Evolutionary conservation across 2,797 vertebrate species (phyloP).

Genomic region (Lacerta agilis): DNA sequence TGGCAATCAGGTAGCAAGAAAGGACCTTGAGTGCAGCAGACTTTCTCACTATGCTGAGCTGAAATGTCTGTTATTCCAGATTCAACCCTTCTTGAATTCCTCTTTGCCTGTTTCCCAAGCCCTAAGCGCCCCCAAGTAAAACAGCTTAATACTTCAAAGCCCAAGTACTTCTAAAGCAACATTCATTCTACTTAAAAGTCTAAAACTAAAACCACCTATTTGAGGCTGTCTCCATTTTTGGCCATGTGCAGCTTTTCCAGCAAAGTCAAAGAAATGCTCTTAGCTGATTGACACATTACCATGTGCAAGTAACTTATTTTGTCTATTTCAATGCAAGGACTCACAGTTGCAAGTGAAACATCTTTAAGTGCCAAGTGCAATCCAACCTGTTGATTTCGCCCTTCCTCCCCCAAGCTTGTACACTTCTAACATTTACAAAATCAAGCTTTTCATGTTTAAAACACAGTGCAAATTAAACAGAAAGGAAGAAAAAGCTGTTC

Average conservation of each 20-base stretch:
- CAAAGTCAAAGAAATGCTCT: conserved; percentile 41
- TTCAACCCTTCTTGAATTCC: conserved; percentile 46
- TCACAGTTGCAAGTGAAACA: conserved; percentile 47
- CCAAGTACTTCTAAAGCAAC: conserved; percentile 28
- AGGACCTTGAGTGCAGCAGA: conserved; percentile 12
- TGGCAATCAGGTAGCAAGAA: neutral
- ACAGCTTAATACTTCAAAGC: conserved; percentile 11
- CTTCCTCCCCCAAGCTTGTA: neutral
- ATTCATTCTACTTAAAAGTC: neutral
- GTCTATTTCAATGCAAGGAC: neutral
- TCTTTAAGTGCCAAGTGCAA: conserved; percentile 18
- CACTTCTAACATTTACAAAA: neutral
- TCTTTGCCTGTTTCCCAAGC: conserved; percentile 28
- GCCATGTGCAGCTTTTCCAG: conserved; percentile 38
- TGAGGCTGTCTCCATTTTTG: conserved; percentile 32
- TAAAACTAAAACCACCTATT: conserved; percentile 38
- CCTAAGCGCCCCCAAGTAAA: conserved; percentile 26
- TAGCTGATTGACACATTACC: conserved; percentile 46
- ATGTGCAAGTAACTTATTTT: conserved; percentile 29
- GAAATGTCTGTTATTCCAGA: conserved; percentile 37
- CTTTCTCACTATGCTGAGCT: conserved; percentile 26
- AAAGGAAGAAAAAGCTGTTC: conserved; percentile 55
- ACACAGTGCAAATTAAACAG: conserved; percentile 61
- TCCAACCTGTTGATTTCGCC: neutral
- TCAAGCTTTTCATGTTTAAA: conserved; percentile 21